phyloP scores from a whole-genome alignment of 1,140 invertebrate genomes.

The Battus philenor region DNA sequence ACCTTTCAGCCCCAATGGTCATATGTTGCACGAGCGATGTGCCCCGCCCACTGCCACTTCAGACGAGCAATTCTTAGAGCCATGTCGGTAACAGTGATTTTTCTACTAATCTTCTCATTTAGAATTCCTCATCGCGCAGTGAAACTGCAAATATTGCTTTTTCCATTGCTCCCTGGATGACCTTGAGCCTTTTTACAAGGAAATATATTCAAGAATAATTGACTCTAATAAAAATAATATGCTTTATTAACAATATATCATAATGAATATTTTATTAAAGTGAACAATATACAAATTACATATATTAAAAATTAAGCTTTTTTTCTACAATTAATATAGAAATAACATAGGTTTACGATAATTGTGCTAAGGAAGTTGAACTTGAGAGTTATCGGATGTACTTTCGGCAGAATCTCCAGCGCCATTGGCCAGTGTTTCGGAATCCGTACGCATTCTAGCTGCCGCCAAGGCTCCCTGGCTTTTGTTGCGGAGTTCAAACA shows the following conservation, averaged over 20 bases:
- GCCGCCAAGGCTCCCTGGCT: conserved; percentile 40
- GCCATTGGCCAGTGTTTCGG: conserved; percentile 48
- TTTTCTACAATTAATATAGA: conserved; percentile 30
- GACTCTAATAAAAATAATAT: conserved; percentile 16
- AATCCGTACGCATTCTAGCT: conserved; percentile 31
- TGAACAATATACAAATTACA: conserved; percentile 27
- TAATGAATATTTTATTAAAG: conserved; percentile 15
- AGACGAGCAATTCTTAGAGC: too few species aligned
- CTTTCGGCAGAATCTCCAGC: conserved; percentile 48
- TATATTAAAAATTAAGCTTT: conserved; percentile 22
- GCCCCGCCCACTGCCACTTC: too few species aligned
- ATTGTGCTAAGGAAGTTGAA: conserved; percentile 46
- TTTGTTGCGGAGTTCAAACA: conserved; percentile 89
- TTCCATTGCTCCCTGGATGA: too few species aligned
- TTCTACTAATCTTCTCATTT: too few species aligned
- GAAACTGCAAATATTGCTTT: too few species aligned
- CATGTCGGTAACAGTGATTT: too few species aligned
- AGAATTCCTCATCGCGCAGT: too few species aligned
- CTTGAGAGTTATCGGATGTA: conserved; percentile 33
- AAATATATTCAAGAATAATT: background rate
- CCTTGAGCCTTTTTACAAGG: too few species aligned
- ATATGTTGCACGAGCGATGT: too few species aligned
- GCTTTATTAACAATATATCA: conserved; percentile 16
- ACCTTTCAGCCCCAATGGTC: too few species aligned
- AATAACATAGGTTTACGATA: conserved; percentile 20